These are phyloP conservation scores for Meloe dianella DNA, from an alignment of 2,888 invertebrate species.

Conservation along the genomic window DNA sequence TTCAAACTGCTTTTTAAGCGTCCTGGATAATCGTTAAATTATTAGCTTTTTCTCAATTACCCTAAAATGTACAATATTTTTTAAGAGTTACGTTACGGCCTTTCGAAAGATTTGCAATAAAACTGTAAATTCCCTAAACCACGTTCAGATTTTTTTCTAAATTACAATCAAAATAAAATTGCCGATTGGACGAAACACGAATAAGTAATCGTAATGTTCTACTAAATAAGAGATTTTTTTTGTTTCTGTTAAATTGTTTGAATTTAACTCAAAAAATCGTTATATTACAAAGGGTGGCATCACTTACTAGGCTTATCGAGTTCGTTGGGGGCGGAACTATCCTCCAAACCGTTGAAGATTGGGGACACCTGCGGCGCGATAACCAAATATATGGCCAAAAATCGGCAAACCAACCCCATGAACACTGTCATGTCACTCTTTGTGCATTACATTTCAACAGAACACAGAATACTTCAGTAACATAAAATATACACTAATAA, in stretches of 20 bases:
- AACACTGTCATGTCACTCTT: constrained; percentile 44
- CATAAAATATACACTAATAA: not conserved
- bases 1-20: not conserved
- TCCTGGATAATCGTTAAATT: not conserved
- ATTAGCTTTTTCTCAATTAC: not conserved
- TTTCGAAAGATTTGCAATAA: not conserved
- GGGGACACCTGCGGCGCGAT: constrained; percentile 59
- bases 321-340: constrained; percentile 66
- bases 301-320: constrained; percentile 67
- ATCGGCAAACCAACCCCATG: constrained; percentile 58
- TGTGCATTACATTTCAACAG: constrained; percentile 27
- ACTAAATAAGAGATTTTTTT: not conserved
- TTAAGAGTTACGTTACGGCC: too few species aligned
- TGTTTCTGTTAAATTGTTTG: not conserved
- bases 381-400: constrained; percentile 58
- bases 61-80: not conserved
- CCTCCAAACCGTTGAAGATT: constrained; percentile 62
- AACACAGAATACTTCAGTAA: not conserved
- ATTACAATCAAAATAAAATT: not conserved
- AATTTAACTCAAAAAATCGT: not conserved
- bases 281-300: not conserved
- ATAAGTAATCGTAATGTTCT: not conserved
- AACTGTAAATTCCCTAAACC: not conserved
- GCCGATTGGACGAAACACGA: not conserved
- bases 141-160: not conserved